Base-by-base conservation (phyloP, 2,888 invertebrate species). In the Flabesymbios commensalis region DNA sequence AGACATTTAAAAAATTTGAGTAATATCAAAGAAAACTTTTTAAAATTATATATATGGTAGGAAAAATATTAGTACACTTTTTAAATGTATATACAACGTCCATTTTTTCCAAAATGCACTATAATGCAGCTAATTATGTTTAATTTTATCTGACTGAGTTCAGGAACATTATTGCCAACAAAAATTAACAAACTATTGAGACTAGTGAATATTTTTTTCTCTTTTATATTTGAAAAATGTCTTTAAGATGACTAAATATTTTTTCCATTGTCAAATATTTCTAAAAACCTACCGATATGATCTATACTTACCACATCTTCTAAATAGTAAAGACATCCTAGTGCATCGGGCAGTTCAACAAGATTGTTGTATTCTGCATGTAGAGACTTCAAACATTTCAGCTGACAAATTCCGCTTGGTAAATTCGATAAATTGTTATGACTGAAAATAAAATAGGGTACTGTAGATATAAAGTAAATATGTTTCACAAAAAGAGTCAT, bases 321-420 rank as follows among this genome's bases (percentile, higher is more conserved):
- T 62, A 95, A 84, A 88, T 90, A 90, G 58, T 90, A 87, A 65
- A 94, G 84, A 82, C 92, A 90, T 57, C 90, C 90, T 74, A 94
- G 86, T 65, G 88, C 88, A 29, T 90, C 87, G 74, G 88, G 86
- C 49, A 94, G 83, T 70, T 85, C 85, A 33, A 84, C 83, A 56
- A 94, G 84, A 65, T 85, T 81, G 84, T 94, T 94, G 80, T 90
- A 86, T n/a, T 90, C 88, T 56, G 92, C 78, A 76, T 88, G 89
- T 28, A 94, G 85, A 77, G 87, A 86, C 67, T 88, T 86, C 61
- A 94, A 80, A 67, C 90, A 90, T 2, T 85, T 85, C 70, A 94
- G 83, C 64, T 87, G 48, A 3, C 74, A 66, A 7, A 94, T 88
- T 75, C 92, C 91, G 67, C 88, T 86, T 29, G 94, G 93, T 78